Percentiles rank a stretch among this genome's conserved stretches.
These are phyloP conservation scores for Lycia hirtaria DNA, from an alignment of 2,888 invertebrate genomes.

Conservation along the genomic window DNA sequence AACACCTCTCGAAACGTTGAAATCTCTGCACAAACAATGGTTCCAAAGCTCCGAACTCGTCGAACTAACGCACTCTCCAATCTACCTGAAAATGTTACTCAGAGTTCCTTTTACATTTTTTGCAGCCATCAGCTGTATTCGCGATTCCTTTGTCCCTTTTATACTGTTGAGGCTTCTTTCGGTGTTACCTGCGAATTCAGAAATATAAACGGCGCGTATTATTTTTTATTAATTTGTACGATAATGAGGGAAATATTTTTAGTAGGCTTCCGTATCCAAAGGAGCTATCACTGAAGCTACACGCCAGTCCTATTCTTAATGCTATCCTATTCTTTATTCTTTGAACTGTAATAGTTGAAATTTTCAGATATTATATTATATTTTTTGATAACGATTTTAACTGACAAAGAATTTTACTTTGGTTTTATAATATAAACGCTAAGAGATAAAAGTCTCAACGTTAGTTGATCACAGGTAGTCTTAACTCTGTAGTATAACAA, in stretches of 20 bases:
- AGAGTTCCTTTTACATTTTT: conserved; percentile 36
- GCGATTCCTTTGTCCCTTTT: conserved; percentile 38
- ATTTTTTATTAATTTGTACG: conserved; percentile 34
- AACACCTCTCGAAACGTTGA: conserved; percentile 23
- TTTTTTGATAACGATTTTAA: no score
- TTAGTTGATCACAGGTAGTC: no score
- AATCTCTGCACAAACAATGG: conserved; percentile 23
- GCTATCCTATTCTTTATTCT: no score
- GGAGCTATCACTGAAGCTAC: no score
- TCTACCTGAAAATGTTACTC: conserved; percentile 39
- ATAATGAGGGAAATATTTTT: conserved; percentile 20
- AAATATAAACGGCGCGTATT: conserved; percentile 35
- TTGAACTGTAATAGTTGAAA: no score
- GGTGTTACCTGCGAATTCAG: conserved; percentile 33
- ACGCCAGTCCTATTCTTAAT: no score
- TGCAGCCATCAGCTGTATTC: conserved; percentile 42
- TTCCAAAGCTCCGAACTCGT: conserved; percentile 19
- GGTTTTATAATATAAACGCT: no score
- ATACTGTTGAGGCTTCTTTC: conserved; percentile 26
- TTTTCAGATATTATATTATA: no score
- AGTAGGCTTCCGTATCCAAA: no score
- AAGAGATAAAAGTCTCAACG: no score
- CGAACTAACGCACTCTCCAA: conserved; percentile 22
- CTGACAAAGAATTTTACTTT: no score
- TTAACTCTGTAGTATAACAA: no score